phyloP scores from a whole-genome alignment of 2,888 invertebrate species.

The Zaprionus lineosus region DNA sequence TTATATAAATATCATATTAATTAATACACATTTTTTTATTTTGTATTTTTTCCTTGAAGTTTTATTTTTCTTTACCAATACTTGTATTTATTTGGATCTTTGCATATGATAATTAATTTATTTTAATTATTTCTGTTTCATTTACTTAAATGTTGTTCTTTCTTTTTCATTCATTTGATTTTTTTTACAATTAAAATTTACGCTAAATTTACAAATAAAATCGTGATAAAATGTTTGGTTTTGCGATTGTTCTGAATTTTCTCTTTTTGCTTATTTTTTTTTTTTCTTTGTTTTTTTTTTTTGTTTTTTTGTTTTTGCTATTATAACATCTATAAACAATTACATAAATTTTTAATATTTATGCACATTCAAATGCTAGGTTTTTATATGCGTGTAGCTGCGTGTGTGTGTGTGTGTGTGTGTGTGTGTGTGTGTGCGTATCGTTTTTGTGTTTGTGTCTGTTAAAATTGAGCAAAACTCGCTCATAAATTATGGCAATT shows the following conservation, averaged over 20 bases:
- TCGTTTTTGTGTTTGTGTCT: slow-evolving; percentile 42
- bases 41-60: no score
- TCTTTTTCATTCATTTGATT: slow-evolving; percentile 16
- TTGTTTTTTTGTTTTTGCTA: slow-evolving; percentile 12
- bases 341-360: slow-evolving; percentile 54
- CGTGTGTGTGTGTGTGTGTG: slow-evolving; percentile 8
- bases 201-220: slow-evolving; percentile 71
- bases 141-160: slow-evolving; percentile 30
- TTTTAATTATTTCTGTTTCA: slow-evolving; percentile 47
- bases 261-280: slow-evolving; percentile 22
- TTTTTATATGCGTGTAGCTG: slow-evolving; percentile 1
- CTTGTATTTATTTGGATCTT: slow-evolving; percentile 73
- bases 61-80: slow-evolving; percentile 26
- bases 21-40: no score
- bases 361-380: slow-evolving; percentile 24
- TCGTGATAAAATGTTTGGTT: slow-evolving; percentile 56
- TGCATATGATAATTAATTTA: slow-evolving; percentile 66
- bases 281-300: neutral
- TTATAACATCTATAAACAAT: slow-evolving; percentile 53
- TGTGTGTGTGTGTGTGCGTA: neutral
- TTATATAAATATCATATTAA: no score
- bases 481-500: slow-evolving; percentile 58
- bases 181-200: slow-evolving; percentile 70
- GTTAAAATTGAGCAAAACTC: slow-evolving; percentile 40
- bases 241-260: slow-evolving; percentile 21